These are phyloP conservation scores for Monoplex corrugatus DNA, from an alignment of 2,888 invertebrate genomes.

Conservation along the genomic window DNA sequence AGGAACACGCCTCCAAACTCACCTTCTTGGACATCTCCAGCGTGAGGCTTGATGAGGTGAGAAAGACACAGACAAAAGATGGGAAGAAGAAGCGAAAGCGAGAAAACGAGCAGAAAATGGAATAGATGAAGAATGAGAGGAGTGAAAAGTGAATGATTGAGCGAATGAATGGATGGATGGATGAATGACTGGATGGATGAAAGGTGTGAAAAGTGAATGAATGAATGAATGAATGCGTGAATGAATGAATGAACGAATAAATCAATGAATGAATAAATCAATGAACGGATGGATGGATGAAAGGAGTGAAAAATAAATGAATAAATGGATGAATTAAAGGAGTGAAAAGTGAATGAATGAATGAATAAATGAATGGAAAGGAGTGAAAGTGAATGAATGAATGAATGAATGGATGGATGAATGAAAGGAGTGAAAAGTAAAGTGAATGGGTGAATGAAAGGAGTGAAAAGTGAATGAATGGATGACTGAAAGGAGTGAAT, in stretches of 20 bases:
- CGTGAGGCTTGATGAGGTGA: conserved; percentile 67
- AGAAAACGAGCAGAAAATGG: too few species aligned
- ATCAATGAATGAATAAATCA: too few species aligned
- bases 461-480: not conserved
- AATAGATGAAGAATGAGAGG: too few species aligned
- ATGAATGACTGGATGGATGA: too few species aligned
- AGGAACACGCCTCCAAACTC: conserved; percentile 69
- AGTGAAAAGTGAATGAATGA: not conserved
- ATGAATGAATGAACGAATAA: not conserved
- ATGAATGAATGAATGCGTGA: not conserved
- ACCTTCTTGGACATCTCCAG: conserved; percentile 71
- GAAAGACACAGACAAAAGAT: not conserved
- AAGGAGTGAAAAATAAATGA: too few species aligned
- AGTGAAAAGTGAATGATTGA: too few species aligned
- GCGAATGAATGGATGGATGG: not conserved
- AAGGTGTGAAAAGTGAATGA: not conserved
- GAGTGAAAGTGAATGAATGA: too few species aligned
- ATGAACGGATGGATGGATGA: too few species aligned
- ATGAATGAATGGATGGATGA: not conserved
- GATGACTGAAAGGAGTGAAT: not conserved
- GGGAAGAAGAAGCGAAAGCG: too few species aligned
- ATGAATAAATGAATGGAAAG: not conserved
- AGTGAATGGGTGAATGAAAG: not conserved
- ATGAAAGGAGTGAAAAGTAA: not conserved
- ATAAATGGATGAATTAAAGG: not conserved